Base-by-base conservation (phyloP, 1,140 invertebrate species). In the Mizuhopecten yessoensis region DNA sequence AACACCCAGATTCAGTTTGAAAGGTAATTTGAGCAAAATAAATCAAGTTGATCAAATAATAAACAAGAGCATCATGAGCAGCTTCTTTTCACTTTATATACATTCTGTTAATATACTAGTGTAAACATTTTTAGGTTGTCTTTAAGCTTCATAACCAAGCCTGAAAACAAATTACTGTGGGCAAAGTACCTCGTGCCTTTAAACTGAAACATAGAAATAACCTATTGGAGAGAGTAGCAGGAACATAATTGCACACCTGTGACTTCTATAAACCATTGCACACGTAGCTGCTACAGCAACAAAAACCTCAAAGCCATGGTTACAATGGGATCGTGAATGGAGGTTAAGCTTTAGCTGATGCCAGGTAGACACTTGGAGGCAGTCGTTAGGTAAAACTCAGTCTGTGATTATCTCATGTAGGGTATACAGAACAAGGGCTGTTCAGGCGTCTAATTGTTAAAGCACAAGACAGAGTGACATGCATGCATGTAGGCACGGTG, bases 401-500 rank as follows among this genome's bases (percentile, higher is more conserved):
- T 39, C 36, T 39, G 36, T 75, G 57, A 75, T 75, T 75, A 75
- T 75, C 57, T 75, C 57, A 0, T n/a, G 57, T 75, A 29, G 29
- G 57, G 57, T 75, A 75, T n/a, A 75, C 57, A 75, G 29, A 75
- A 75, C 29, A n/a, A 75, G 57, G 57, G 57, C n/a, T 75, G 57
- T 75, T 75, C 23, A 29, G 29, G 57, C 5, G 57, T 29, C 57
- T 75, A 75, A 75, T 75, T 75, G 57, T 75, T 75, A 5, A 75
- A 75, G 57, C 57, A 75, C 57, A 75, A 75, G 57, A 75, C 57
- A 75, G 29, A 75, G 57, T 75, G 57, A 75, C 57, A 75, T 75
- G 57, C 17, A n/a, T n/a, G 57, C 57, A 29, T 75, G 17, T 75
- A 75, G 57, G 5, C 57, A 29, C 23, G 57, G 57, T 75, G n/a